phyloP scores from a whole-genome alignment of 2,797 vertebrate species.

The Schizopygopsis pylzovi region DNA sequence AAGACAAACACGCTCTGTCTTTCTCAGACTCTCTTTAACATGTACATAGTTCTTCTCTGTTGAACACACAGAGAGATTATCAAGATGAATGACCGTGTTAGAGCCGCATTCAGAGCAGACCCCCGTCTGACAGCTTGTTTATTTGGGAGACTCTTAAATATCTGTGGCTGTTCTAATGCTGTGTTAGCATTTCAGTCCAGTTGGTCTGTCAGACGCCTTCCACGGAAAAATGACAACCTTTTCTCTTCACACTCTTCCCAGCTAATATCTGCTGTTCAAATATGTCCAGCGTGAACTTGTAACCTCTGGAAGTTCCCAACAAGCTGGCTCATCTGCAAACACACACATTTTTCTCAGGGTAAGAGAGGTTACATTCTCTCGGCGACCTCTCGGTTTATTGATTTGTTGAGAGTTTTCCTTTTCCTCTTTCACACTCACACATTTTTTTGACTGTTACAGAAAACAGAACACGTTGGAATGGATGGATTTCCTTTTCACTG shows the following conservation, averaged over 20 bases:
- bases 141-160: conserved; percentile 68
- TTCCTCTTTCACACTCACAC: conserved; percentile 3
- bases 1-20: conserved; percentile 11
- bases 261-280: conserved; percentile 25
- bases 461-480: conserved; percentile 33
- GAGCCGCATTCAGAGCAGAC: conserved; percentile 44
- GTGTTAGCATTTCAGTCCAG: conserved; percentile 59
- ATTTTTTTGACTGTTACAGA: conserved; percentile 31
- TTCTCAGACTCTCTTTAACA: conserved; percentile 32
- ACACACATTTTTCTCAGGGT: conserved; percentile 1
- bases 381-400: conserved; percentile 33
- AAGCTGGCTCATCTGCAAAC: conserved; percentile 26
- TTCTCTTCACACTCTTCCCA: background rate
- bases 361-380: conserved; percentile 44
- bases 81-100: conserved; percentile 64
- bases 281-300: conserved; percentile 27
- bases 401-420: conserved; percentile 37
- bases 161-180: conserved; percentile 57
- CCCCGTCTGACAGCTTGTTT: conserved; percentile 61
- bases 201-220: conserved; percentile 51
- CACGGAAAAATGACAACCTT: conserved; percentile 47
- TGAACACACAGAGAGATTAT: conserved; percentile 49
- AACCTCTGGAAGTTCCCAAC: conserved; percentile 33
- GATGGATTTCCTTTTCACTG: conserved; percentile 42
- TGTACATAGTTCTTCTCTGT: conserved; percentile 37